Conservation (phyloP, 2,113 vertebrate genomes). For the Phoenicopterus ruber region DNA sequence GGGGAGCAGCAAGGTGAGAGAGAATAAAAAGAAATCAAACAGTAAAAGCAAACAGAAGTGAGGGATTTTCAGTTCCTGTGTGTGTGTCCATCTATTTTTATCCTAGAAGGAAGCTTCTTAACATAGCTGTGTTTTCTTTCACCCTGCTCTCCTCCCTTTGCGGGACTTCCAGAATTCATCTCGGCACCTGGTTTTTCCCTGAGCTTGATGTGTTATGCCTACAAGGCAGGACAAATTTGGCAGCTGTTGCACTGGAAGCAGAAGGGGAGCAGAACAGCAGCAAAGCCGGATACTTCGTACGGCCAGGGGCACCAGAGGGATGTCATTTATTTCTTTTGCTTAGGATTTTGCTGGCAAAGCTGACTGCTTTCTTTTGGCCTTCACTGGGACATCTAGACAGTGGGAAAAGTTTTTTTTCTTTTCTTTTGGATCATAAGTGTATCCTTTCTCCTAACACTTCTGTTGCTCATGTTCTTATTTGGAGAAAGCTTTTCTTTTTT, state of each 20-base stretch:
- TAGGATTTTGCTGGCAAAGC: not conserved
- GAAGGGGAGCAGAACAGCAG: not conserved
- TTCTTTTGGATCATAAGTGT: not conserved
- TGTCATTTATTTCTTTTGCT: not conserved
- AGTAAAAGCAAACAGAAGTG: not conserved
- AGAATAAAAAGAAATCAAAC: not conserved
- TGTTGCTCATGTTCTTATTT: not conserved
- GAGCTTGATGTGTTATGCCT: not conserved
- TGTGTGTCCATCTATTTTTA: constrained; percentile 1
- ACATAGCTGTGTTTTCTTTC: constrained; percentile 16
- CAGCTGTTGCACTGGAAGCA: not conserved
- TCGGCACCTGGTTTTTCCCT: not conserved
- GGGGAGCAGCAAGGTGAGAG: not conserved
- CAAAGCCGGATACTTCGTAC: not conserved
- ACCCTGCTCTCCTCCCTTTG: not conserved
- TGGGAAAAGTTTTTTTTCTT: not conserved
- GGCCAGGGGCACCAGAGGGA: not conserved
- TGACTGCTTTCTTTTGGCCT: not conserved
- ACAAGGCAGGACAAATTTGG: not conserved
- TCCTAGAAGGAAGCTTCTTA: not conserved
- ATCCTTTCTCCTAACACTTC: not conserved
- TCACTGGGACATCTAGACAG: not conserved
- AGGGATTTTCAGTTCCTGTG: constrained; percentile 2
- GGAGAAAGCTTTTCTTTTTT: not conserved
- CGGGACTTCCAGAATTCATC: not conserved